phyloP scores from a whole-genome alignment of 1,140 invertebrate species.

The Vanessa tameamea region DNA sequence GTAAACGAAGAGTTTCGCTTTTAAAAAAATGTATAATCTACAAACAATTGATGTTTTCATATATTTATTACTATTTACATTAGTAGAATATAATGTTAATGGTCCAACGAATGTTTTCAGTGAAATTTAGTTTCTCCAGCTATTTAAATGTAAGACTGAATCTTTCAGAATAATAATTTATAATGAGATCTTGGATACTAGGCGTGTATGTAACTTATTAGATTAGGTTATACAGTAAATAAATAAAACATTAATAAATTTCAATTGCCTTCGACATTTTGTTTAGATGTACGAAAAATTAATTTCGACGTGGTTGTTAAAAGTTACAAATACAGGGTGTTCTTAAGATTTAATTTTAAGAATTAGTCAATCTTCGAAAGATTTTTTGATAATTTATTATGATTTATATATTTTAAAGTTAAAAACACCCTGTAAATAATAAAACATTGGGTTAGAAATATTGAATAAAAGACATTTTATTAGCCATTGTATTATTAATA shows the following conservation, averaged over 20 bases:
- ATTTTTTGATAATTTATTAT: neutral
- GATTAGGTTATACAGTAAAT: conserved; percentile 28
- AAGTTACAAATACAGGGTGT: neutral
- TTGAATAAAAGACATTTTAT: conserved; percentile 16
- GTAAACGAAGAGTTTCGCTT: conserved; percentile 2
- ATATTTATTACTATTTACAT: conserved; percentile 37
- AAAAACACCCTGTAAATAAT: neutral
- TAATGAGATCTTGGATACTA: conserved; percentile 45
- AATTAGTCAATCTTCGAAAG: neutral
- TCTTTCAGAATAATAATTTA: conserved; percentile 53
- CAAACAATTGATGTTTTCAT: conserved; percentile 20
- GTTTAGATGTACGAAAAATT: conserved; percentile 24
- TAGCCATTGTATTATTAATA: neutral
- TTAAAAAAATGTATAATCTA: neutral
- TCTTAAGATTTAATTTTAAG: neutral
- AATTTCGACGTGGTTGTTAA: conserved; percentile 17
- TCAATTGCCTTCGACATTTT: conserved; percentile 16
- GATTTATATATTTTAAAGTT: neutral
- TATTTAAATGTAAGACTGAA: conserved; percentile 52
- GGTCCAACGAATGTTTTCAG: conserved; percentile 54
- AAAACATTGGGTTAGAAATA: neutral
- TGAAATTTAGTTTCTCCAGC: conserved; percentile 45
- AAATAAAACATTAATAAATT: conserved; percentile 14
- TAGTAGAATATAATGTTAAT: conserved; percentile 44
- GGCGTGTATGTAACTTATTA: conserved; percentile 37